Evolutionary conservation across 2,888 invertebrate species (phyloP).

Genomic region (Leucophenga montana): DNA sequence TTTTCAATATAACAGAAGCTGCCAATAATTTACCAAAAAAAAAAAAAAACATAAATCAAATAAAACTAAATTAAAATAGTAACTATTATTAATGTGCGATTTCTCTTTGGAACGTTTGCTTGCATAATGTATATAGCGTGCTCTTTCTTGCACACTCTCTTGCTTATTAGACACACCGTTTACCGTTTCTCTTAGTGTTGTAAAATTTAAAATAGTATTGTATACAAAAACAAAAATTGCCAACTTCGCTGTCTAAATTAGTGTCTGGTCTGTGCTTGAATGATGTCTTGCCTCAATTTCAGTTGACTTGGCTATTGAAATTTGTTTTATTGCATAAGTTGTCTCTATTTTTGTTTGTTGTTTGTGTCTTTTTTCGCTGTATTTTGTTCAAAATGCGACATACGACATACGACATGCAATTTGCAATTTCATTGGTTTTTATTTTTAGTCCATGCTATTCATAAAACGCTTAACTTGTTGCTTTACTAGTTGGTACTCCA

Average conservation of each 20-base stretch:
- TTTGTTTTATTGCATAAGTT: conserved; percentile 17
- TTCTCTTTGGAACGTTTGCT: background rate
- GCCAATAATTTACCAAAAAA: background rate
- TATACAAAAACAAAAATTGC: too few relatives aligned
- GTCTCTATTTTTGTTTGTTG: background rate
- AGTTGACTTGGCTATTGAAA: conserved; percentile 21
- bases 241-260: too few relatives aligned
- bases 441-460: background rate
- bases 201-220: too few relatives aligned
- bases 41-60: too few relatives aligned
- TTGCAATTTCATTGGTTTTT: background rate
- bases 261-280: background rate
- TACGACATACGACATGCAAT: conserved; percentile 2
- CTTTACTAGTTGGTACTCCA: too few relatives aligned
- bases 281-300: conserved; percentile 9
- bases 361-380: background rate
- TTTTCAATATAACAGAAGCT: background rate
- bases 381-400: conserved; percentile 3
- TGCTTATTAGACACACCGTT: too few relatives aligned
- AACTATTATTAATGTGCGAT: conserved; percentile 6
- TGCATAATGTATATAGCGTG: background rate
- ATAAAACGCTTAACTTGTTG: background rate
- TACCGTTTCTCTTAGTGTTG: too few relatives aligned
- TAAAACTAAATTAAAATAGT: conserved; percentile 7
- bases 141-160: background rate